Evolutionary conservation across 2,888 invertebrate genomes (phyloP), one percentile per base, ranked within the genome.

Genomic region (Drosophila affinis): DNA sequence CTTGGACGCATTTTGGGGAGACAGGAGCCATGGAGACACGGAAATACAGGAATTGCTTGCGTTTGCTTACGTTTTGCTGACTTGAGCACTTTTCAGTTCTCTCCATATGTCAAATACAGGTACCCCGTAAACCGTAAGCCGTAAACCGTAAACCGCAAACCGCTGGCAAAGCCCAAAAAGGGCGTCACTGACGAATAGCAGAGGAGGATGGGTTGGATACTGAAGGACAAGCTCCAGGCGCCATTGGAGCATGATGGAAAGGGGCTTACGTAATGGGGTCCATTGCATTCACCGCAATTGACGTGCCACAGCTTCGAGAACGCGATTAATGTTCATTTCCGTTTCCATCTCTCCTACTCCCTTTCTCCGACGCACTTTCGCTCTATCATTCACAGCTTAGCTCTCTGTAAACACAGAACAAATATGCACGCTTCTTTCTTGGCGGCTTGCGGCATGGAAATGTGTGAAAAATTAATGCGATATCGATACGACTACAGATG

Each of bases 391-490:
- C 49, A 3, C 47, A 32, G 44, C 47, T 32, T 4, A 18, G 7
- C 18, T 27, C n/a, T 17, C 34, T 34, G 21, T 48, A 24, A 24
- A 24, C 5, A 24, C 4, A 24, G 3, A 5, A 21, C 21, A 5
- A 24, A 24, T 24, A 1, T 21, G 17, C 27, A 47, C 47, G 54
- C 44, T 64, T 55, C 55, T 56, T 56, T 52, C 21, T 10, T 6
- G 61, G 32, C 58, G 48, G 48, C 52, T 14, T 45, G 47, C 53
- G 63, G 60, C 61, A 71, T 71, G 56, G 72, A 81, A 77, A 76
- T 83, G 74, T 55, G 76, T 77, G 72, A 73, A 78, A 81, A 77
- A 74, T 85, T 72, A 79, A 87, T 87, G 74, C 51, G 71, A 72
- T 61, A 70, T 76, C 72, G 70, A 65, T 62, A 71, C 77, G 65